Conservation (phyloP, 2,113 vertebrate species). For the Gopherus evgoodei region DNA sequence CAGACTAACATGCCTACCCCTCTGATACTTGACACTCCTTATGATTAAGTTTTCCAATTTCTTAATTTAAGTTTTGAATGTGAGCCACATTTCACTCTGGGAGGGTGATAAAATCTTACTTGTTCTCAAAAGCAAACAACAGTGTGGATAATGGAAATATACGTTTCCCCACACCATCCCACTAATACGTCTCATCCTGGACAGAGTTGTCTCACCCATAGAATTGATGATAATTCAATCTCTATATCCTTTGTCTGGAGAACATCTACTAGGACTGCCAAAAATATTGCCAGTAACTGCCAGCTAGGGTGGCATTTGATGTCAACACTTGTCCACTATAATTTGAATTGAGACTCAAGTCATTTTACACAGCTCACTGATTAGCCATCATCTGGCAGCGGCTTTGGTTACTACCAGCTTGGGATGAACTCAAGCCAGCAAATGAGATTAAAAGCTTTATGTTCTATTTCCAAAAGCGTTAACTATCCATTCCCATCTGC, state of each 20-base stretch:
- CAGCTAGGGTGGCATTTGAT: neutral
- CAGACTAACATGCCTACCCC: no score
- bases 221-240: neutral
- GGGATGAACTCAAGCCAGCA: neutral
- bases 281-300: neutral
- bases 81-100: neutral
- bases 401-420: neutral
- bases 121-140: neutral
- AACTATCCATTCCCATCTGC: neutral
- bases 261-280: neutral
- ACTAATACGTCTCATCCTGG: neutral
- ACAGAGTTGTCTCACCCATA: neutral
- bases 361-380: neutral
- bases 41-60: neutral
- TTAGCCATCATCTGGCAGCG: neutral
- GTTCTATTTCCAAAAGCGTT: neutral
- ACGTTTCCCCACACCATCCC: neutral
- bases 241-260: neutral
- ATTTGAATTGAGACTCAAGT: neutral
- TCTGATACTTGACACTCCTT: neutral
- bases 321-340: rapidly evolving
- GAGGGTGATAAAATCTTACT: neutral
- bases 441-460: neutral
- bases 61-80: neutral
- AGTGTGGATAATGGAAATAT: rapidly evolving